Evolutionary conservation across 2,888 invertebrate genomes (phyloP), one percentile per base, ranked within the genome.

Genomic region (Callosobruchus maculatus): DNA sequence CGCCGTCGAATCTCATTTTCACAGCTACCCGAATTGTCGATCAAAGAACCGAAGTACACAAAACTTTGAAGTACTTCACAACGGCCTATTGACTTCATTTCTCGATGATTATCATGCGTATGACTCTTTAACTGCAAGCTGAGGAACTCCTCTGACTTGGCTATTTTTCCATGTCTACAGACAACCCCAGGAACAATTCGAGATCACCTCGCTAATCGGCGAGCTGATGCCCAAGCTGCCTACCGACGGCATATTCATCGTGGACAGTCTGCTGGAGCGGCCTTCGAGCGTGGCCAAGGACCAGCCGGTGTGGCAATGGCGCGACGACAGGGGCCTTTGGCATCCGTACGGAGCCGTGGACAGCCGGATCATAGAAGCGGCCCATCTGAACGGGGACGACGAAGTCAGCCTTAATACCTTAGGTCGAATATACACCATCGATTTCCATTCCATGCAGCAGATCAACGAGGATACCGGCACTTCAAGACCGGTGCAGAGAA

Each of bases 141-240:
- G n/a, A n/a, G n/a, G n/a, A n/a, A n/a, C n/a, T n/a, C n/a, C n/a
- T n/a, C n/a, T n/a, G n/a, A n/a, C n/a, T n/a, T n/a, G n/a, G n/a
- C n/a, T n/a, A n/a, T n/a, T n/a, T n/a, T n/a, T n/a, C n/a, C n/a
- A n/a, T 74, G 20, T 71, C 21, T 77, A 21, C 75, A 85, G 87
- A 71, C 87, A 87, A 82, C 98, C 99, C 0, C 97, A 98, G 85
- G 99, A 99, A 87, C 89, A 98, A 81, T 97, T 97, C 86, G 99
- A 99, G 89, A 96, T 99, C 77, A 98, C 99, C 5, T 95, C 97
- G 81, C 90, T 99, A 74, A 98, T 99, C 83, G 98, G 97, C 20
- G 99, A 99, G 88, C 89, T 99, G 80, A 96, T 99, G 95, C 99
- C 99, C 68, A 94, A 96, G 69, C 89, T 99, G 81, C 99, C 99